Percentiles rank a stretch among this genome's conserved stretches.
Conservation (phyloP, 2,797 vertebrate genomes). For the Sebastes kiyomatsui region DNA sequence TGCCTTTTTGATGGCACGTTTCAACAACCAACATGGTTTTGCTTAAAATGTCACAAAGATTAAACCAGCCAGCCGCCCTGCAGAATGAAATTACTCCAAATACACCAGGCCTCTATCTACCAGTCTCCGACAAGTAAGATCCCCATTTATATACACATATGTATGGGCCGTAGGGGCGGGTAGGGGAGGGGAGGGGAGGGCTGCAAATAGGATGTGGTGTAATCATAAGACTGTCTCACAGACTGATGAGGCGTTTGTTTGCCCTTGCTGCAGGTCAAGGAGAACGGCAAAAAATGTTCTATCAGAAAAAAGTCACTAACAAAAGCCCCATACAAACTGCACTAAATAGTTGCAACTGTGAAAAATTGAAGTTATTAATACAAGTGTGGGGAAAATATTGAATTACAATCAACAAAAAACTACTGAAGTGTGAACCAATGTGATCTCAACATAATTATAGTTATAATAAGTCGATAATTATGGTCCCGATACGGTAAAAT, state of each 20-base stretch:
- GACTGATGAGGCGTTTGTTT: not conserved
- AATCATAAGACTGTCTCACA: slow-evolving; percentile 68
- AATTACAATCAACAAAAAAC: not conserved
- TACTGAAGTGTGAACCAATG: not conserved
- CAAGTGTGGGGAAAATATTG: not conserved
- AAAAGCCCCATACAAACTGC: not conserved
- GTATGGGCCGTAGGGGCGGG: not conserved
- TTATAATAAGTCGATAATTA: not conserved
- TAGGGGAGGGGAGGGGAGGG: not conserved
- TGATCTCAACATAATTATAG: not conserved
- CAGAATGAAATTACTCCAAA: not conserved
- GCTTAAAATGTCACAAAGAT: not conserved
- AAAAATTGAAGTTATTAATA: not conserved
- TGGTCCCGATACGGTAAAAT: not conserved
- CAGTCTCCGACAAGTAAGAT: not conserved
- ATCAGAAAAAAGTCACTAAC: not conserved
- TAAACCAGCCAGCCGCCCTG: not conserved
- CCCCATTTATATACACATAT: slow-evolving; percentile 26
- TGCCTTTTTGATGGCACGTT: not conserved
- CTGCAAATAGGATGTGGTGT: slow-evolving; percentile 24
- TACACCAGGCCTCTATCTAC: not conserved
- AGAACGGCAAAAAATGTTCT: not conserved
- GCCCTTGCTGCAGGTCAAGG: slow-evolving; percentile 16
- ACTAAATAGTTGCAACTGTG: not conserved
- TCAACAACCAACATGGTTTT: not conserved